Evolutionary conservation across 2,888 invertebrate species (phyloP).

Genomic region (Hipparchia semele): DNA sequence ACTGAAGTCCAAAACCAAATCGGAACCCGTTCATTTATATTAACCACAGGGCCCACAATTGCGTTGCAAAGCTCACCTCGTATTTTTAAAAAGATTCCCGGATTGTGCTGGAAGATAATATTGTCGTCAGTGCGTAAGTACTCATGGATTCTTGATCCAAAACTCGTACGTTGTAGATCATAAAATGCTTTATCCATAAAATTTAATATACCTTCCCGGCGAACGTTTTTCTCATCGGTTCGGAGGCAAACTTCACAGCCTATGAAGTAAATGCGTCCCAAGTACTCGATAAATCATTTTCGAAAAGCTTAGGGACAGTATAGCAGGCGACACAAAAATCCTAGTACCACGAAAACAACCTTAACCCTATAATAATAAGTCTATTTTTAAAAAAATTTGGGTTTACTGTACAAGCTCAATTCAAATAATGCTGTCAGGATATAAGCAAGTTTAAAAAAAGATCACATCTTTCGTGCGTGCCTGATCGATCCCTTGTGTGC

Average conservation of each 20-base stretch:
- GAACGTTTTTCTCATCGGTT: slow-evolving; percentile 48
- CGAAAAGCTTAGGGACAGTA: slow-evolving; percentile 22
- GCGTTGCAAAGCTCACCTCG: too few relatives aligned
- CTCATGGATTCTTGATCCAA: slow-evolving; percentile 14
- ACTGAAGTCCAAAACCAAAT: too few relatives aligned
- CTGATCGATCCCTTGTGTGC: not conserved
- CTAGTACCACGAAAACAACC: not conserved
- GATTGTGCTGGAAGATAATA: slow-evolving; percentile 6
- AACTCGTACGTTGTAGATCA: slow-evolving; percentile 21
- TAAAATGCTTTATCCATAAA: slow-evolving; percentile 39
- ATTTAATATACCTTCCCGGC: slow-evolving; percentile 46
- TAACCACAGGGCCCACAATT: too few relatives aligned
- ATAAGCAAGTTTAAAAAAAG: slow-evolving; percentile 62
- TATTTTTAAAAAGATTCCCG: not conserved
- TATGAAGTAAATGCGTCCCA: slow-evolving; percentile 23
- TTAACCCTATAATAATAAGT: slow-evolving; percentile 1
- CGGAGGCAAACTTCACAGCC: slow-evolving; percentile 44
- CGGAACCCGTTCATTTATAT: too few relatives aligned
- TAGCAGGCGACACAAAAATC: not conserved
- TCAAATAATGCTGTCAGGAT: slow-evolving; percentile 67
- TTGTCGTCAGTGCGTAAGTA: not conserved
- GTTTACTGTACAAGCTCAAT: slow-evolving; percentile 45
- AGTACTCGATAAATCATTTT: slow-evolving; percentile 25
- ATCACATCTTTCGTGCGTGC: slow-evolving; percentile 11
- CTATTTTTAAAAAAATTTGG: not conserved